phyloP scores from a whole-genome alignment of 64 coral and sea anemone genomes.

The Dendrophyllia cribrosa region DNA sequence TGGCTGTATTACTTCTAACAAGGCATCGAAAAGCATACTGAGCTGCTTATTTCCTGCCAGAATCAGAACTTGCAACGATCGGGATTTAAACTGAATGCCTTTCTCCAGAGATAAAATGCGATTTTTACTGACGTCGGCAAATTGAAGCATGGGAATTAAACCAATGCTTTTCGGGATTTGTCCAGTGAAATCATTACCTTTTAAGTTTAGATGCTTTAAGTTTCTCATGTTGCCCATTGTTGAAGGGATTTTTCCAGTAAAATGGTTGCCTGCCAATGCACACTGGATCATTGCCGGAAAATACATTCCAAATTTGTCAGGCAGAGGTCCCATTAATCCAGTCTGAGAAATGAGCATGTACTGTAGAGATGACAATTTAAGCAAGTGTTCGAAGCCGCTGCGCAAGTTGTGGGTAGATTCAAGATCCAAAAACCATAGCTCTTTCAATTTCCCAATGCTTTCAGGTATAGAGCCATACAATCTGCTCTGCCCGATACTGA shows the following conservation, averaged over 20 bases:
- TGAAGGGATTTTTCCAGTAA: constrained; percentile 44
- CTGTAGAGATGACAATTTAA: constrained; percentile 62
- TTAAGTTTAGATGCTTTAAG: constrained; percentile 44
- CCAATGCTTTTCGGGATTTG: constrained; percentile 47
- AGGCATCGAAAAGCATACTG: constrained; percentile 11
- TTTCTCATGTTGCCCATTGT: constrained; percentile 58
- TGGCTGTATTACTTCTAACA: constrained; percentile 42
- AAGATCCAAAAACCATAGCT: constrained; percentile 80
- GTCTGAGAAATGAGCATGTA: constrained; percentile 66
- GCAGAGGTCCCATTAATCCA: constrained; percentile 35
- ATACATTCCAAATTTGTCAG: constrained; percentile 60
- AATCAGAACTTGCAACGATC: constrained; percentile 51
- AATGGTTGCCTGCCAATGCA: constrained; percentile 60
- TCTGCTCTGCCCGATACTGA: constrained; percentile 69
- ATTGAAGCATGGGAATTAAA: constrained; percentile 17
- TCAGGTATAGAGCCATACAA: constrained; percentile 72
- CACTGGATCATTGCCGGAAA: constrained; percentile 60
- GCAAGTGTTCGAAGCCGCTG: constrained; percentile 43
- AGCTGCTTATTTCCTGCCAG: constrained; percentile 46
- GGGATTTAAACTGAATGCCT: constrained; percentile 41
- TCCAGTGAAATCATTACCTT: constrained; percentile 51
- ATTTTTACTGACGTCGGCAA: constrained; percentile 58
- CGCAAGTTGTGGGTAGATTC: constrained; percentile 16
- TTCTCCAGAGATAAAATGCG: constrained; percentile 23
- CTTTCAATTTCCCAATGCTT: constrained; percentile 67